Evolutionary conservation across 2,797 vertebrate genomes (phyloP).

Genomic region (Brachymystax lenok): DNA sequence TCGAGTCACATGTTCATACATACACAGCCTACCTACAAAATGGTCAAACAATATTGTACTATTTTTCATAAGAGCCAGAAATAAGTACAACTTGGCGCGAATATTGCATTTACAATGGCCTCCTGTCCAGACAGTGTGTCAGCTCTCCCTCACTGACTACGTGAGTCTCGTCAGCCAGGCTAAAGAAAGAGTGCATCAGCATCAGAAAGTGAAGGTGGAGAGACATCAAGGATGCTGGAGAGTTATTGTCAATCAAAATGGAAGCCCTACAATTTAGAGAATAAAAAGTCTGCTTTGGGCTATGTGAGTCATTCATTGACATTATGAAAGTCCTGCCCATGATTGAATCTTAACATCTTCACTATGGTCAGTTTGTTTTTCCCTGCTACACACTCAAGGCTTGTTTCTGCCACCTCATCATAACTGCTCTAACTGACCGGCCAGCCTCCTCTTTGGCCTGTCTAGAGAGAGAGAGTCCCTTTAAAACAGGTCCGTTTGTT

Average conservation of each 20-base stretch:
- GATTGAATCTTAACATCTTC: background rate
- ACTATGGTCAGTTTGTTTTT: background rate
- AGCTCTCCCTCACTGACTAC: too few species aligned
- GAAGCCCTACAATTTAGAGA: too few species aligned
- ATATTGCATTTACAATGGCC: too few species aligned
- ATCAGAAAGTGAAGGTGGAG: too few species aligned
- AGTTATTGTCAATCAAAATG: too few species aligned
- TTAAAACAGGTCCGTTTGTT: conserved; percentile 37
- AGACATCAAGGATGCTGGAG: too few species aligned
- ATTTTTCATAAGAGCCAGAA: too few species aligned
- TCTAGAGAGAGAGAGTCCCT: background rate
- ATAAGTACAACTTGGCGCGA: too few species aligned
- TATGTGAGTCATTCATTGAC: background rate
- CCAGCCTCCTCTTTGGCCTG: background rate
- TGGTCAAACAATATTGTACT: background rate
- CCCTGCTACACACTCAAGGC: background rate
- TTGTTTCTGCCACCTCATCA: conserved; percentile 23
- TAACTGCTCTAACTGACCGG: conserved; percentile 3
- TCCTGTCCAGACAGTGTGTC: too few species aligned
- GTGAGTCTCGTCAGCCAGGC: too few species aligned
- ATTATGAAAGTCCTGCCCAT: background rate
- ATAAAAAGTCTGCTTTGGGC: background rate
- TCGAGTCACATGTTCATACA: background rate
- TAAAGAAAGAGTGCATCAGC: too few species aligned
- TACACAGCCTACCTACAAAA: background rate